Evolutionary conservation across 2,113 vertebrate genomes (phyloP).

Genomic region (Struthidea cinerea): DNA sequence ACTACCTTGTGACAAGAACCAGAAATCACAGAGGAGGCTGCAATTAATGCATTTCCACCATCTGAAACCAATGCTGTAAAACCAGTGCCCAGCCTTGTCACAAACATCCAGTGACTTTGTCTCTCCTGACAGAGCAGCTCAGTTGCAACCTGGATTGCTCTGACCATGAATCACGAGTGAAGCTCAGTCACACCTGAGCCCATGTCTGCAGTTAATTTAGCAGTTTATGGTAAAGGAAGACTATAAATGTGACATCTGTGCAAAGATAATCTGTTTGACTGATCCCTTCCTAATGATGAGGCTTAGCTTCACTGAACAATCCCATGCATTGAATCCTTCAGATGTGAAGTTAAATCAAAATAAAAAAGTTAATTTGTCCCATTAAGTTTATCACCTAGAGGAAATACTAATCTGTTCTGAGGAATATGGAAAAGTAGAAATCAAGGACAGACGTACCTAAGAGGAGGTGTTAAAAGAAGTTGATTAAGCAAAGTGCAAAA

Average conservation of each 20-base stretch:
- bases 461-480: background rate
- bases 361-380: background rate
- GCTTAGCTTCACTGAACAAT: background rate
- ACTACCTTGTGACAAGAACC: slow-evolving; percentile 38
- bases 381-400: background rate
- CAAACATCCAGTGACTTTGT: background rate
- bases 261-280: background rate
- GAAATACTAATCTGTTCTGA: background rate
- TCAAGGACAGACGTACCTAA: background rate
- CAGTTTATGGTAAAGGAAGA: background rate
- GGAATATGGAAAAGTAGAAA: background rate
- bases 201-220: background rate
- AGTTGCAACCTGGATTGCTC: background rate
- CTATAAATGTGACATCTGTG: background rate
- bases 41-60: background rate
- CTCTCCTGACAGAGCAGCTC: background rate
- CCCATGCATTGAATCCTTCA: background rate
- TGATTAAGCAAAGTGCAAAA: background rate
- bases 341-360: background rate
- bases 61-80: background rate
- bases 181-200: background rate
- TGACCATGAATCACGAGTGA: background rate
- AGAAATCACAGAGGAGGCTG: slow-evolving; percentile 4
- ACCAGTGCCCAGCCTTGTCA: background rate
- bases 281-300: background rate